phyloP scores from a whole-genome alignment of 2,797 vertebrate genomes.

The Sebastes hopkinsi region DNA sequence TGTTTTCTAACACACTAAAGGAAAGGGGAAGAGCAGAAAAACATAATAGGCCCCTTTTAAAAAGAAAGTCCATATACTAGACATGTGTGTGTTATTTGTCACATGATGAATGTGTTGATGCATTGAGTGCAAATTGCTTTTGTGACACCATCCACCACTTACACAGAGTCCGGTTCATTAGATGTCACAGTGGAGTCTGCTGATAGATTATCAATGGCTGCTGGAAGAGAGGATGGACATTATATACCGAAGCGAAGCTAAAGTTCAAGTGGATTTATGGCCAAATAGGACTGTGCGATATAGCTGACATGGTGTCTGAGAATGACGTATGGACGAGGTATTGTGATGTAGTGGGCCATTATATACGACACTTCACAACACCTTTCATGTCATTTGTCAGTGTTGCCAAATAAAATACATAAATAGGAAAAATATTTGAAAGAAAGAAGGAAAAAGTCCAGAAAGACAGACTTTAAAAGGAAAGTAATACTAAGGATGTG shows the following conservation, averaged over 20 bases:
- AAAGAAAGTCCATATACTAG: background rate
- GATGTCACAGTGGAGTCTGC: conserved; percentile 3
- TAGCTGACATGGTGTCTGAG: conserved; percentile 3
- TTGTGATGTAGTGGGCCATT: background rate
- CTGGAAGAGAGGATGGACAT: conserved; percentile 1
- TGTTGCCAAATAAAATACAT: background rate
- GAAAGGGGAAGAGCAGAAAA: too few relatives aligned
- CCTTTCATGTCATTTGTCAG: background rate
- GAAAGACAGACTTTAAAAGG: background rate
- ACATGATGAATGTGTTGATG: background rate
- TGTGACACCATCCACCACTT: conserved; percentile 18
- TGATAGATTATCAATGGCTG: conserved; percentile 43
- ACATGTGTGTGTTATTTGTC: background rate
- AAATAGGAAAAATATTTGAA: background rate
- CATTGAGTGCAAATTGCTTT: conserved; percentile 17
- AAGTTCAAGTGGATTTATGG: conserved; percentile 9
- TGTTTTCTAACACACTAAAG: too few relatives aligned
- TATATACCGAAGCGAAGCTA: background rate
- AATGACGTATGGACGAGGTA: background rate
- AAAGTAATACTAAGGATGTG: background rate
- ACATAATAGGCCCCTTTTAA: background rate
- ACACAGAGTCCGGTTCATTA: background rate
- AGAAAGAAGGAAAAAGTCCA: background rate
- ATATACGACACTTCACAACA: background rate
- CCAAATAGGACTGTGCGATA: background rate